Conservation (phyloP, 2,888 invertebrate species). For the Cephus pygmeus region DNA sequence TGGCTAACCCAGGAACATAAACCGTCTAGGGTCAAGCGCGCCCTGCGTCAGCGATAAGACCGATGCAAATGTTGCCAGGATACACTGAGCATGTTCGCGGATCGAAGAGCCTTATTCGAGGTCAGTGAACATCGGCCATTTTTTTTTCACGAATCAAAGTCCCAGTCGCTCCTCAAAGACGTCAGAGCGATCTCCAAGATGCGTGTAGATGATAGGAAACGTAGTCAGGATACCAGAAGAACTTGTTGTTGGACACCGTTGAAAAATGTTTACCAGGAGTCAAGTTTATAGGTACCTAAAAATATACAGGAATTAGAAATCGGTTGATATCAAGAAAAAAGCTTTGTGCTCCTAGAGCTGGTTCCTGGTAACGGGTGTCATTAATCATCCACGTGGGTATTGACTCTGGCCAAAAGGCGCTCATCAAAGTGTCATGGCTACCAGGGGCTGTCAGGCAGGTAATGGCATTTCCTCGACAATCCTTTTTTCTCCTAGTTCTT, state of each 20-base stretch:
- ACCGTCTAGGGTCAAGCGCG: neutral
- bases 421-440: neutral
- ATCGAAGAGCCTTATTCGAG: neutral
- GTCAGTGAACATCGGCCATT: neutral
- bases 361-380: no score
- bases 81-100: neutral
- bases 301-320: neutral
- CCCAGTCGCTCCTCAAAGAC: neutral
- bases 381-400: no score
- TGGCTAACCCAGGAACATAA: neutral
- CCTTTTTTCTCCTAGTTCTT: neutral
- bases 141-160: neutral
- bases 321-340: neutral
- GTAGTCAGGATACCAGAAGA: no score
- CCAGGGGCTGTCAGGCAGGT: neutral
- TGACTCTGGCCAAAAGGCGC: neutral
- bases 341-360: neutral
- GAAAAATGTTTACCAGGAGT: neutral
- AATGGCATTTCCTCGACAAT: neutral
- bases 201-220: no score
- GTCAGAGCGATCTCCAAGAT: neutral
- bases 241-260: no score
- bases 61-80: neutral
- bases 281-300: neutral
- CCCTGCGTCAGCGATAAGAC: neutral